Percentiles rank a stretch among this genome's conserved stretches.
phyloP scores from a whole-genome alignment of 2,113 vertebrate species.

The Siphamia tubifer region DNA sequence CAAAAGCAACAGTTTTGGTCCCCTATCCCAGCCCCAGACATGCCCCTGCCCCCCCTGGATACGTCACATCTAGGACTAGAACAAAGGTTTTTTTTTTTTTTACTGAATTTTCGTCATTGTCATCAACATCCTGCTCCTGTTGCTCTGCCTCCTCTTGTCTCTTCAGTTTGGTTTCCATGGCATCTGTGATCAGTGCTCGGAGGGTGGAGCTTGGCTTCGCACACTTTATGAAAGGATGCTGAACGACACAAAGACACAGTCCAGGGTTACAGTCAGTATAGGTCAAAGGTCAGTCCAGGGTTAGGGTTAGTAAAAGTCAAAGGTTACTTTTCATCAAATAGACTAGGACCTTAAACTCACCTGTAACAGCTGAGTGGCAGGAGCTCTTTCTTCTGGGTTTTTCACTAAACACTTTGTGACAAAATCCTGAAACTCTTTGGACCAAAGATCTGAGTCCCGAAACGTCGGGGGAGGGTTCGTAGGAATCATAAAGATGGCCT shows the following conservation, averaged over 20 bases:
- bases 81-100: neutral
- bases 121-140: conserved; percentile 86
- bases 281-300: neutral
- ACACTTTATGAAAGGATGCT: conserved; percentile 91
- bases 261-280: too few species aligned
- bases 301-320: too few species aligned
- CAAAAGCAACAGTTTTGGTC: too few species aligned
- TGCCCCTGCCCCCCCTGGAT: too few species aligned
- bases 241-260: neutral
- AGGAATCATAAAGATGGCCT: conserved; percentile 99
- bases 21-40: too few species aligned
- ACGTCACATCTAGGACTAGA: too few species aligned
- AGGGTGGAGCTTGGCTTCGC: conserved; percentile 88
- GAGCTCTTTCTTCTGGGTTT: conserved; percentile 89
- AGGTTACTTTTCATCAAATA: too few species aligned
- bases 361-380: conserved; percentile 92
- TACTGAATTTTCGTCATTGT: conserved; percentile 93
- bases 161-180: conserved; percentile 93
- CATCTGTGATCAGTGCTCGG: conserved; percentile 88
- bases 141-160: conserved; percentile 87
- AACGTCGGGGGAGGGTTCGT: conserved; percentile 92
- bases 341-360: too few species aligned
- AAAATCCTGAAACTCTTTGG: conserved; percentile 84
- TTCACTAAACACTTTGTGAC: conserved; percentile 92
- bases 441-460: conserved; percentile 88